Conservation (phyloP, 2,888 invertebrate genomes). For the Sarcophaga variegata region DNA sequence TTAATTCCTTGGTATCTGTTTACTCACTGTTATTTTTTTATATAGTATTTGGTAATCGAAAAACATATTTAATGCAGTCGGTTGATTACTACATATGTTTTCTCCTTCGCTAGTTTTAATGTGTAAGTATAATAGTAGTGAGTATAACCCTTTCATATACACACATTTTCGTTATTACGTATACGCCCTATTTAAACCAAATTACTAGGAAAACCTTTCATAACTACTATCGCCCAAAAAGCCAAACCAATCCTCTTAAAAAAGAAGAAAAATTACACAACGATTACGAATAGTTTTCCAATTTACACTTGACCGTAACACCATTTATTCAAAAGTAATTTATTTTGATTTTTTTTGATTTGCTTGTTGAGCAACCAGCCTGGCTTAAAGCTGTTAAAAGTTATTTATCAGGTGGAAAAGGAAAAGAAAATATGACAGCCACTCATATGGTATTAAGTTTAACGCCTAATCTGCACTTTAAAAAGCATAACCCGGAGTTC, state of each 20-base stretch:
- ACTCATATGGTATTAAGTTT: neutral
- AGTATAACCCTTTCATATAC: too few relatives aligned
- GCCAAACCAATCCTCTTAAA: neutral
- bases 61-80: too few relatives aligned
- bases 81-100: too few relatives aligned
- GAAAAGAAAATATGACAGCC: constrained; percentile 25
- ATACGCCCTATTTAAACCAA: constrained; percentile 15
- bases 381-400: neutral
- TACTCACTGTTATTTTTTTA: too few relatives aligned
- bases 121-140: too few relatives aligned
- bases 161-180: neutral
- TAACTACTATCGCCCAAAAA: neutral
- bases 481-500: constrained; percentile 31
- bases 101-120: too few relatives aligned
- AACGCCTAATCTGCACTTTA: neutral
- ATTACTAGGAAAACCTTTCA: neutral
- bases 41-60: too few relatives aligned
- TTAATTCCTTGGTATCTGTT: too few relatives aligned
- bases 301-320: constrained; percentile 33
- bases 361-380: too few relatives aligned
- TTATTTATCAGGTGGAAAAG: constrained; percentile 27
- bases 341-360: neutral
- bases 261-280: neutral
- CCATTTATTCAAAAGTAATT: constrained; percentile 11
- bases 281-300: neutral